These are phyloP conservation scores for Artibeus jamaicensis DNA, from an alignment of 2,797 vertebrate genomes.

Conservation along the genomic window DNA sequence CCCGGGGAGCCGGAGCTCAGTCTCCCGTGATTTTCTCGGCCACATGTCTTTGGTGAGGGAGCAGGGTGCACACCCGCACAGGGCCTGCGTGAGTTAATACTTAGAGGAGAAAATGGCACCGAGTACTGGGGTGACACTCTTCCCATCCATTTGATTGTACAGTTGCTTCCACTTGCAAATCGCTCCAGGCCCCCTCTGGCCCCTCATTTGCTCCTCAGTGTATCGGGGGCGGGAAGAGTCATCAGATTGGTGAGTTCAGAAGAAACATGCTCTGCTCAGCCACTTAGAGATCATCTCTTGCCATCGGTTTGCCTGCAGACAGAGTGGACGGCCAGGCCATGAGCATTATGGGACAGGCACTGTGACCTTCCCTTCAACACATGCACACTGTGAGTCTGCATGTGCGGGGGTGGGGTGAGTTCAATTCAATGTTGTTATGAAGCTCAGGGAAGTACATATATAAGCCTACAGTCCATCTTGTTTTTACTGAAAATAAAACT, in stretches of 20 bases:
- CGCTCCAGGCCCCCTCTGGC: not conserved
- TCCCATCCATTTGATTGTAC: not conserved
- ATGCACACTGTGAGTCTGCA: not conserved
- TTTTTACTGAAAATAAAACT: not conserved
- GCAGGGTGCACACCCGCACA: not conserved
- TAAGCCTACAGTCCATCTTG: not conserved
- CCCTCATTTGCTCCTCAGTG: not conserved
- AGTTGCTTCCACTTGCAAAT: not conserved
- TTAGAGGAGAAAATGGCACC: not conserved
- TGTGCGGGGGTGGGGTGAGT: too few relatives aligned
- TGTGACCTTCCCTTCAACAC: not conserved
- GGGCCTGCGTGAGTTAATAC: not conserved
- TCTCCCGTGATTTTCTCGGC: not conserved
- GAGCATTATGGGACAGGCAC: not conserved
- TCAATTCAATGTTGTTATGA: not conserved
- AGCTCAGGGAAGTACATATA: not conserved
- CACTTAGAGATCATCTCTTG: too few relatives aligned
- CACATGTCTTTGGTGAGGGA: not conserved
- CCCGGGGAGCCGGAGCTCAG: not conserved
- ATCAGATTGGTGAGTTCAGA: not conserved
- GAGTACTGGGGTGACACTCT: not conserved
- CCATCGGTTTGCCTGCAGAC: not conserved
- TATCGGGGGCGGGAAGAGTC: not conserved
- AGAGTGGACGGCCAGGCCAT: too few relatives aligned
- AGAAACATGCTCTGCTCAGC: not conserved